Evolutionary conservation across 1,140 invertebrate species (phyloP), one percentile per base, ranked within the genome.

Genomic region (Drosophila sproati): DNA sequence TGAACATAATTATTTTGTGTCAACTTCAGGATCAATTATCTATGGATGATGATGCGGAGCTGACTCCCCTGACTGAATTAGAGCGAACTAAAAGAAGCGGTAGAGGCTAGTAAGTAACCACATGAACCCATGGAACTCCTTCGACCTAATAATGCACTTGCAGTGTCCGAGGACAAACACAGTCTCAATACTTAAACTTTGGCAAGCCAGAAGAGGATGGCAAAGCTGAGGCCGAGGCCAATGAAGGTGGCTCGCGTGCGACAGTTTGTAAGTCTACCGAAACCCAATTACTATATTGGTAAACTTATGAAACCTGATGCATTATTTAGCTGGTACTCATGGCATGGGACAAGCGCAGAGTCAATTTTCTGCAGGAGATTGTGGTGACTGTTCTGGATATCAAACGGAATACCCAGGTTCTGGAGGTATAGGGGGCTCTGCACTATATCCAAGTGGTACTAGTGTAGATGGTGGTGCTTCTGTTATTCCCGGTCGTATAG

Each of bases 281-380:
- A 12, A 28, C 1, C 20, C 41, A 39, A 35, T n/a, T 20, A 7
- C 43, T 47, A 59, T n/a, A 37, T 64, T 29, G 29, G 5, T 2
- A 5, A 57, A 61, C 35, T 29, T 2, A n/a, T 4, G 2, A 57
- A 43, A 43, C 32, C 3, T 3, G 2, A 63, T 55, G 2, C 39
- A 32, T 63, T 43, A 20, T 64, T 62, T 34, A 96, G 95, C 94
- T 93, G 95, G 95, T 28, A 95, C 92, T 32, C 95, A 94, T 88
- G 96, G 96, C 63, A 96, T 97, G 95, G 96, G 96, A 2, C 96
- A 96, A 93, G 96, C 96, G 1, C 96, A 97, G 93, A 97, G 96
- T 93, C 95, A 95, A 88, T 94, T 94, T 41, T 93, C 94, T 48
- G 93, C 93, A 32, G 94, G 94, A 57, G 93, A 94, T 43, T 94